These are phyloP conservation scores for Karalla daura DNA, from an alignment of 2,797 vertebrate genomes.

Conservation along the genomic window DNA sequence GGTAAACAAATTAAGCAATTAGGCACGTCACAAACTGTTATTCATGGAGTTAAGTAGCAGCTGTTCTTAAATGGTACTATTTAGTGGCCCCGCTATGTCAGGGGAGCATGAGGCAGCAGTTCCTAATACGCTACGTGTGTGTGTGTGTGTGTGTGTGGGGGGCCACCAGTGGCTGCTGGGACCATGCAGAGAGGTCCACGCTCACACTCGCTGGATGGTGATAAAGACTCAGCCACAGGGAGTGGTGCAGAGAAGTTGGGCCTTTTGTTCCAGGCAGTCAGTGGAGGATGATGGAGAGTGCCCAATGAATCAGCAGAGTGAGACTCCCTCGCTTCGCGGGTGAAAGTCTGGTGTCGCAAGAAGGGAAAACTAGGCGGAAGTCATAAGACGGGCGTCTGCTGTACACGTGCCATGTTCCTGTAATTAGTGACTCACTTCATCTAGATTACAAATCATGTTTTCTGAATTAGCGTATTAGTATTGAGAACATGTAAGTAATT, in stretches of 20 bases:
- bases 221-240: slow-evolving; percentile 45
- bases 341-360: slow-evolving; percentile 11
- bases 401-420: not conserved
- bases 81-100: slow-evolving; percentile 62
- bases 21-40: slow-evolving; percentile 69
- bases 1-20: slow-evolving; percentile 81
- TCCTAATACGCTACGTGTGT: slow-evolving; percentile 55
- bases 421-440: not conserved
- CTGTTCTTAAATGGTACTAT: slow-evolving; percentile 71
- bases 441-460: not conserved
- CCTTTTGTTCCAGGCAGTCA: slow-evolving; percentile 50
- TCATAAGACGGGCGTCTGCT: not conserved
- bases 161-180: slow-evolving; percentile 43
- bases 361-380: slow-evolving; percentile 2
- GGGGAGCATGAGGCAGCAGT: slow-evolving; percentile 56
- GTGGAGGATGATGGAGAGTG: slow-evolving; percentile 45
- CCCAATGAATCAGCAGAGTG: slow-evolving; percentile 50
- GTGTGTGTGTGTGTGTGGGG: too few species aligned
- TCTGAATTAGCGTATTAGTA: not conserved
- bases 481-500: not conserved
- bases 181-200: slow-evolving; percentile 9
- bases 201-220: slow-evolving; percentile 36
- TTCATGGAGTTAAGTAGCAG: slow-evolving; percentile 75
- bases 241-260: slow-evolving; percentile 31
- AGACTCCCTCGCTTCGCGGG: slow-evolving; percentile 30